Evolutionary conservation across 2,797 vertebrate genomes (phyloP).

Genomic region (Artibeus jamaicensis): DNA sequence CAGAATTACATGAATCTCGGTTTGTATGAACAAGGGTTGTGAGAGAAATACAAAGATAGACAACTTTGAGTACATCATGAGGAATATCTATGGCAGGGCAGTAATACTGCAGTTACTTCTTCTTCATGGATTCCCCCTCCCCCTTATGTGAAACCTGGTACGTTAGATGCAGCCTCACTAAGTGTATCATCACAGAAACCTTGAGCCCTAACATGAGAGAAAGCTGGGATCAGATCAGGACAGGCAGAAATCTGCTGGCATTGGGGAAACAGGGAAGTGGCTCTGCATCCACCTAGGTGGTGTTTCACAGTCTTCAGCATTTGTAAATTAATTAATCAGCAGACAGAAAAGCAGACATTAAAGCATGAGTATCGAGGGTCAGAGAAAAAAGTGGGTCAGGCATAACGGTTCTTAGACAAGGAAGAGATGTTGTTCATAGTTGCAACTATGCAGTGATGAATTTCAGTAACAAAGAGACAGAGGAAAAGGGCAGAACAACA

Average conservation of each 20-base stretch:
- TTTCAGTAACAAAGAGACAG: background rate
- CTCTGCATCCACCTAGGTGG: too few relatives aligned
- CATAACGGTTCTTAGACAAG: background rate
- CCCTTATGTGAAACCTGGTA: background rate
- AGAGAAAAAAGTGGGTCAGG: background rate
- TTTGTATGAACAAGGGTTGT: background rate
- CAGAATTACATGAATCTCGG: background rate
- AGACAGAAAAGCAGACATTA: background rate
- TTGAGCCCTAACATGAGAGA: background rate
- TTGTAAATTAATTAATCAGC: background rate
- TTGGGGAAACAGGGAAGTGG: background rate
- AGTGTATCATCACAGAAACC: background rate
- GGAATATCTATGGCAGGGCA: background rate
- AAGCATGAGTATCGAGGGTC: background rate
- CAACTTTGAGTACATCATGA: background rate
- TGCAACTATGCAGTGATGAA: background rate
- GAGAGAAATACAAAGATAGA: background rate
- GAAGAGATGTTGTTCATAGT: background rate
- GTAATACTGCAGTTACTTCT: background rate
- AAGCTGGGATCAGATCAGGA: background rate
- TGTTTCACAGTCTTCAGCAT: background rate
- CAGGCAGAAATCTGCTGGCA: background rate
- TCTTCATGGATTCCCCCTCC: background rate
- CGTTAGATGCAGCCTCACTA: background rate
- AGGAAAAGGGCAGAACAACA: background rate